Percentiles rank a stretch among this genome's conserved stretches.
Conservation (phyloP, 2,888 invertebrate species). For the Erebia ligea region DNA sequence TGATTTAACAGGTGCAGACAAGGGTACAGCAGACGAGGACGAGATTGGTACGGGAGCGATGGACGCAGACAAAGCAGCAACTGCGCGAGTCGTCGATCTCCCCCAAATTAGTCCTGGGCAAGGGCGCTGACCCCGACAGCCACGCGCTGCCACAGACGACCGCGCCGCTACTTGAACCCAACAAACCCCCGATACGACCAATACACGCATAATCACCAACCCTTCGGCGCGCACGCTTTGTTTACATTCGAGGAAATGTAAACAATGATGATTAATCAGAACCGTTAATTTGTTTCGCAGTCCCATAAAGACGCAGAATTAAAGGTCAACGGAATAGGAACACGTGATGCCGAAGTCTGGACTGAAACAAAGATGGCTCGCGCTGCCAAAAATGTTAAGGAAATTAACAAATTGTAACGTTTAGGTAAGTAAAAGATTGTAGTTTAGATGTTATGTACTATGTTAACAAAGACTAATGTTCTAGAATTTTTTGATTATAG, state of each 20-base stretch:
- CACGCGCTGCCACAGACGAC: constrained; percentile 48
- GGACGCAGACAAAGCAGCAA: constrained; percentile 72
- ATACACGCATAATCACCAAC: constrained; percentile 25
- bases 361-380: constrained; percentile 1
- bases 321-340: constrained; percentile 8
- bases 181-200: constrained; percentile 33
- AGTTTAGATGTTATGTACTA: neutral
- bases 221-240: constrained; percentile 26
- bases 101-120: constrained; percentile 82
- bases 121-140: constrained; percentile 77
- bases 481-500: too few species aligned
- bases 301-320: neutral
- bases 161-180: constrained; percentile 34
- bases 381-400: constrained; percentile 8
- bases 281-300: neutral
- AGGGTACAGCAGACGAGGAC: constrained; percentile 31
- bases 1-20: constrained; percentile 19
- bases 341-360: constrained; percentile 6
- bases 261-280: constrained; percentile 12
- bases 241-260: constrained; percentile 24
- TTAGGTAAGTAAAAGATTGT: neutral
- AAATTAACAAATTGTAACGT: neutral
- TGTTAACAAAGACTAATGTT: too few species aligned
- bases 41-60: constrained; percentile 51
- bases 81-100: constrained; percentile 78